Evolutionary conservation across 2,113 vertebrate genomes (phyloP).

Genomic region (Eleginops maclovinus): DNA sequence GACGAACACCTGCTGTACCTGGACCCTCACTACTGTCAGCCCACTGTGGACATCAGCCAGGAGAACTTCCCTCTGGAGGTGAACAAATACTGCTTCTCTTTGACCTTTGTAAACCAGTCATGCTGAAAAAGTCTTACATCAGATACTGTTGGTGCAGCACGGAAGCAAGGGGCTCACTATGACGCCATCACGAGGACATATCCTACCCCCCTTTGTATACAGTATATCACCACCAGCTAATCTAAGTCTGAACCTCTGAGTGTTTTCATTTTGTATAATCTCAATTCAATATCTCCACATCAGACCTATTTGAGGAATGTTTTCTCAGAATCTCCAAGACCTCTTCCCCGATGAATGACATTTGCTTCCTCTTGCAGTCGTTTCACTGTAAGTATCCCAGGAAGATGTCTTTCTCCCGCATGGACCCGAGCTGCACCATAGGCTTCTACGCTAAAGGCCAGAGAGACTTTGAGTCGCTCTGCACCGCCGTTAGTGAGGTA

Average conservation of each 20-base stretch:
- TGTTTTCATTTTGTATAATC: not conserved
- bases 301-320: not conserved
- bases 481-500: conserved; percentile 83
- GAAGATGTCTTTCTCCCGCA: conserved; percentile 89
- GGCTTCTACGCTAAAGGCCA: conserved; percentile 88
- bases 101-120: not conserved
- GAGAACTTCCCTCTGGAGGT: conserved; percentile 87
- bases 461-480: conserved; percentile 86
- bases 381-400: conserved; percentile 91
- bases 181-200: too few species aligned
- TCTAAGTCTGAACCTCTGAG: not conserved
- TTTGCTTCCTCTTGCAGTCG: conserved; percentile 77
- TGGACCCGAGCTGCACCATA: conserved; percentile 94
- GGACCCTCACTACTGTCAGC: conserved; percentile 94
- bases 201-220: too few species aligned
- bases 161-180: too few species aligned
- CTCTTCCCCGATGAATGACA: not conserved
- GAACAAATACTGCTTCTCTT: conserved; percentile 18
- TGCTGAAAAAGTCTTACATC: too few species aligned
- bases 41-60: conserved; percentile 85
- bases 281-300: not conserved
- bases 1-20: conserved; percentile 91
- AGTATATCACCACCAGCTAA: too few species aligned
- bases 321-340: not conserved
- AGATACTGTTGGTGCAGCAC: too few species aligned